Conservation (phyloP, 2,113 vertebrate species). For the Amphiprion percula region DNA sequence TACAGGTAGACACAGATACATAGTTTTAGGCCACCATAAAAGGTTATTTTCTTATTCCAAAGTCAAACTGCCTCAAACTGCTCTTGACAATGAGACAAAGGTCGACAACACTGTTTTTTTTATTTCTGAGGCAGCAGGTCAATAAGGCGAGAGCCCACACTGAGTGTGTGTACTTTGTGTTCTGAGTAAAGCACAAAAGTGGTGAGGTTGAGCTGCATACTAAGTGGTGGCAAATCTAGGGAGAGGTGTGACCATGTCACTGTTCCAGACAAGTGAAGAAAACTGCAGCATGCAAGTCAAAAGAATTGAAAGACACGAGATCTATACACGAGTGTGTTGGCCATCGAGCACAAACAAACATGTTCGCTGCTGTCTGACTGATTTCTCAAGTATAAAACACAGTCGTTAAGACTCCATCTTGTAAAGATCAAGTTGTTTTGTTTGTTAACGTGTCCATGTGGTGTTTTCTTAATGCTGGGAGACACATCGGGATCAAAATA, state of each 20-base stretch:
- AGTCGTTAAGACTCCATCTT: no score
- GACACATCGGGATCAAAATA: no score
- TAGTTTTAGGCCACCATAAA: background rate
- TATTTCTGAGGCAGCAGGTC: constrained; percentile 35
- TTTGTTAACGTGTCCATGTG: no score
- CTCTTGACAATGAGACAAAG: constrained; percentile 32
- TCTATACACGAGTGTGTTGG: background rate
- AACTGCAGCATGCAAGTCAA: background rate
- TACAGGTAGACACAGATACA: background rate
- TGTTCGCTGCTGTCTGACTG: background rate
- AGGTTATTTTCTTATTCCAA: constrained; percentile 5
- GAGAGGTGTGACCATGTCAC: constrained; percentile 30
- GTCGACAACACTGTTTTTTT: background rate
- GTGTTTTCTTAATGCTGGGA: no score
- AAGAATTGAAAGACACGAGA: constrained; percentile 3
- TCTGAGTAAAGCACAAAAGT: constrained; percentile 26
- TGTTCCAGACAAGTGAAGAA: constrained; percentile 33
- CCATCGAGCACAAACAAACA: background rate
- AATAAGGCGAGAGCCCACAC: constrained; percentile 20
- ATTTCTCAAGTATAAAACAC: background rate
- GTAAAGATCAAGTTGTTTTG: no score
- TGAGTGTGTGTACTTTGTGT: constrained; percentile 34
- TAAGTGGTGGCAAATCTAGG: constrained; percentile 26
- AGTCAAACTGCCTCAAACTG: constrained; percentile 25
- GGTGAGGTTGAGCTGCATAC: constrained; percentile 39